Percentiles rank a stretch among this genome's conserved stretches.
These are phyloP conservation scores for Melanotaenia trifasciata DNA, from an alignment of 2,797 vertebrate species.

Conservation along the genomic window DNA sequence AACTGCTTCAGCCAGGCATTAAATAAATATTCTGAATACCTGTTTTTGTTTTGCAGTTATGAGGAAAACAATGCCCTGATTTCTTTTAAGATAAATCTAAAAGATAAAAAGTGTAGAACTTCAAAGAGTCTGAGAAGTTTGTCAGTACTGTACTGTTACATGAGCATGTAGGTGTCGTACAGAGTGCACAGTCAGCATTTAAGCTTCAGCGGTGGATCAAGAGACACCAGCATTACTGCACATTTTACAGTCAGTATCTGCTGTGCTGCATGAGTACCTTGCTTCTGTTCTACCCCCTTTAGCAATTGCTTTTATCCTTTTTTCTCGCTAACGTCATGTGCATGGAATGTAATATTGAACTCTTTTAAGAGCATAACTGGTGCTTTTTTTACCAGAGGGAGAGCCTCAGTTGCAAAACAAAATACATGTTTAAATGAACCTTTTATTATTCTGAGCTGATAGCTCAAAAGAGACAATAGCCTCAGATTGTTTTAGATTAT, in stretches of 20 bases:
- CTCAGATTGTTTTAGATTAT: conserved; percentile 22
- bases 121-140: neutral
- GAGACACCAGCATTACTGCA: conserved; percentile 50
- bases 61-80: neutral
- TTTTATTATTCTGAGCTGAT: conserved; percentile 41
- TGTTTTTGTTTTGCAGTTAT: neutral
- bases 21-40: neutral
- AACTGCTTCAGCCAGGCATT: neutral
- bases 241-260: conserved; percentile 56
- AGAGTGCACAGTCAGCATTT: conserved; percentile 37
- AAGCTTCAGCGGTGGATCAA: conserved; percentile 44
- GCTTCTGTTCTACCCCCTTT: conserved; percentile 64
- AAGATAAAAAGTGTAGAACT: neutral
- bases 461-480: conserved; percentile 20
- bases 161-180: conserved; percentile 11
- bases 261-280: conserved; percentile 70
- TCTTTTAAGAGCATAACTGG: conserved; percentile 59
- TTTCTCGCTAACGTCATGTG: conserved; percentile 73
- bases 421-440: conserved; percentile 21
- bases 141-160: conserved; percentile 2
- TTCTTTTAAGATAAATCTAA: neutral
- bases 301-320: conserved; percentile 72
- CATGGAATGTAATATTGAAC: conserved; percentile 64
- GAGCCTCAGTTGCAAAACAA: conserved; percentile 35
- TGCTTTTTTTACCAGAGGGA: conserved; percentile 41